phyloP scores from a whole-genome alignment of 2,888 invertebrate species.

The Heterodera filipjevi region DNA sequence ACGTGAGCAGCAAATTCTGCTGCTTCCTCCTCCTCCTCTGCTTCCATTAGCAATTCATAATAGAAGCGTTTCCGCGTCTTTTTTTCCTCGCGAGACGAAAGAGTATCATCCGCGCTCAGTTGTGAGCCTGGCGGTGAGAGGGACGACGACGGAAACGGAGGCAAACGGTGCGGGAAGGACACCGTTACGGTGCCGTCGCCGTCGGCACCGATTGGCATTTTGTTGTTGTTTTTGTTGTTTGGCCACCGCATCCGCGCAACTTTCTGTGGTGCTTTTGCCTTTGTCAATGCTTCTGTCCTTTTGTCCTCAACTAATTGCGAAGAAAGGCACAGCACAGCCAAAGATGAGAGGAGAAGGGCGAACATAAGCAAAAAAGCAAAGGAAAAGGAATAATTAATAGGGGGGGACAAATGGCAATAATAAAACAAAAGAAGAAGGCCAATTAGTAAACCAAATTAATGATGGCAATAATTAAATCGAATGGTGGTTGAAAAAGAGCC shows the following conservation, averaged over 20 bases:
- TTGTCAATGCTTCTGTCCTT: neutral
- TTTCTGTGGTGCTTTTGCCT: neutral
- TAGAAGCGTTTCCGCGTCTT: neutral
- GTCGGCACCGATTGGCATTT: neutral
- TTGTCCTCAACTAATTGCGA: neutral
- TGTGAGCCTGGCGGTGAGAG: no score
- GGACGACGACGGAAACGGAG: no score
- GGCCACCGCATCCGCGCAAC: neutral
- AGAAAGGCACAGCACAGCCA: neutral
- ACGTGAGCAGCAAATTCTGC: neutral
- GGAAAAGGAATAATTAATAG: neutral
- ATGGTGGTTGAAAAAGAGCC: neutral
- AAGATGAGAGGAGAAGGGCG: neutral
- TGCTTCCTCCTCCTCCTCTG: slow-evolving; percentile 15
- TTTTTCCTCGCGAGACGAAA: neutral
- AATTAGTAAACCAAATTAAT: no score
- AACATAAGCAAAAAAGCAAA: neutral
- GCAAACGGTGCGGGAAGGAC: neutral
- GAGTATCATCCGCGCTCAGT: neutral
- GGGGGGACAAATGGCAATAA: neutral
- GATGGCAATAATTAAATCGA: neutral
- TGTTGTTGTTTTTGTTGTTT: neutral
- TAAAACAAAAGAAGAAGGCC: no score
- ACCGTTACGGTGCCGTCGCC: neutral
- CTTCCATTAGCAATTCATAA: neutral